Percentiles rank a stretch among this genome's conserved stretches.
Evolutionary conservation across 2,797 vertebrate species (phyloP).

Genomic region (Notamacropus eugenii): DNA sequence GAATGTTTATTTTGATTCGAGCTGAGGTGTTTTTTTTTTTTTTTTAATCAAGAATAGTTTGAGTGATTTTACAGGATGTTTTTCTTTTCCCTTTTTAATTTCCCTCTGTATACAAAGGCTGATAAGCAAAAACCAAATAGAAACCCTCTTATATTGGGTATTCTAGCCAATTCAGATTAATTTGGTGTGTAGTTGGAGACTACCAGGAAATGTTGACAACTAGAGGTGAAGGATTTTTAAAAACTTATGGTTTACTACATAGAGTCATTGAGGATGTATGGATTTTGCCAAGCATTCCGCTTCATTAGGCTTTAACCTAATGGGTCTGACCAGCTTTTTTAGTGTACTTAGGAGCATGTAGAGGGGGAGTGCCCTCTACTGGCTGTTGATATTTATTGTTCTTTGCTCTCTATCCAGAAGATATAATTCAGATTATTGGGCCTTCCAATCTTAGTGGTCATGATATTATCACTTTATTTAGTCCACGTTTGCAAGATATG

Average conservation of each 20-base stretch:
- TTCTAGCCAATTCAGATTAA: not conserved
- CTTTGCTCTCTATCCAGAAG: not conserved
- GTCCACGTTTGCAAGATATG: slow-evolving; percentile 12
- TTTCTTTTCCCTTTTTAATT: not conserved
- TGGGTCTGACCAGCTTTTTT: not conserved
- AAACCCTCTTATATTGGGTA: not conserved
- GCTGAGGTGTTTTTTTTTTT: not conserved
- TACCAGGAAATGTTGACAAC: not conserved
- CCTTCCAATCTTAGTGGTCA: not conserved
- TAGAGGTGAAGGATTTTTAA: not conserved
- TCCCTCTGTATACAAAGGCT: slow-evolving; percentile 2
- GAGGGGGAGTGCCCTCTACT: slow-evolving; percentile 54
- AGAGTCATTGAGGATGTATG: not conserved
- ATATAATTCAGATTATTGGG: not conserved
- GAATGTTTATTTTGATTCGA: not conserved
- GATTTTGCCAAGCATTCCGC: not conserved
- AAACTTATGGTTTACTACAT: not conserved
- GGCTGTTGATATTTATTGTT: not conserved
- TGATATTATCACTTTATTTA: not conserved
- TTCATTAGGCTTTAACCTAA: not conserved
- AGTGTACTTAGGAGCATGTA: not conserved
- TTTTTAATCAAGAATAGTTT: not conserved
- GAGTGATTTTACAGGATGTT: not conserved
- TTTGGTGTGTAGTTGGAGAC: not conserved
- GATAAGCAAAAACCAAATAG: slow-evolving; percentile 7